Evolutionary conservation across 2,797 vertebrate species (phyloP).

Genomic region (Pseudochromis fuscus): DNA sequence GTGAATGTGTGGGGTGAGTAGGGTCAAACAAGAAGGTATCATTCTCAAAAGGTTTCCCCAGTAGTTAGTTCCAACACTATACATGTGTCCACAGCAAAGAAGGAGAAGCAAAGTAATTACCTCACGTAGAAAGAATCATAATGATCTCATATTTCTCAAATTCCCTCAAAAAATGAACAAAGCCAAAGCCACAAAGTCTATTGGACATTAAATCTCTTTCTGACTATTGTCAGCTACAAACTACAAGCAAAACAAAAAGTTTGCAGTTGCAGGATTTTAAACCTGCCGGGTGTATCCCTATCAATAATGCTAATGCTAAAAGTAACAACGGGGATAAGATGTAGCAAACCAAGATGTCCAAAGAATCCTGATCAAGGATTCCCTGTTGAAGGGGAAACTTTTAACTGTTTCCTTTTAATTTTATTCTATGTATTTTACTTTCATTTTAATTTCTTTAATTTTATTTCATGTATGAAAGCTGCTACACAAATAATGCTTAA

Average conservation of each 20-base stretch:
- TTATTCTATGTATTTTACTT: too few relatives aligned
- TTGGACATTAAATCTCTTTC: background rate
- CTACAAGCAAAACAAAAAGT: background rate
- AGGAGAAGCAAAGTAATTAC: background rate
- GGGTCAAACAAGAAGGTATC: background rate
- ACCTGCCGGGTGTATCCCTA: background rate
- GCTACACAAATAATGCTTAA: too few relatives aligned
- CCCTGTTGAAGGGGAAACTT: too few relatives aligned
- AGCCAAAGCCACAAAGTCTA: background rate
- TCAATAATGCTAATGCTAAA: background rate
- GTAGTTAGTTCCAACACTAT: too few relatives aligned
- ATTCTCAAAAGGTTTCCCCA: slow-evolving; percentile 5
- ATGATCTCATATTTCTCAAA: too few relatives aligned
- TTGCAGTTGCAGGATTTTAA: background rate
- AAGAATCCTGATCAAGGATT: too few relatives aligned
- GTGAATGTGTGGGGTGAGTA: background rate
- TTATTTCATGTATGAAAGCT: too few relatives aligned
- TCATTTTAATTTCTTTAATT: too few relatives aligned
- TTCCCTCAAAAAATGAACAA: background rate
- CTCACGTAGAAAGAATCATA: too few relatives aligned
- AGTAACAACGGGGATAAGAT: too few relatives aligned
- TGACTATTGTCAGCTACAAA: background rate
- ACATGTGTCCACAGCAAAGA: background rate
- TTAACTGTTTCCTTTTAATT: too few relatives aligned
- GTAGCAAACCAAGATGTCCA: too few relatives aligned